Conservation (phyloP, 1,140 invertebrate species). For the Nephotettix cincticeps region DNA sequence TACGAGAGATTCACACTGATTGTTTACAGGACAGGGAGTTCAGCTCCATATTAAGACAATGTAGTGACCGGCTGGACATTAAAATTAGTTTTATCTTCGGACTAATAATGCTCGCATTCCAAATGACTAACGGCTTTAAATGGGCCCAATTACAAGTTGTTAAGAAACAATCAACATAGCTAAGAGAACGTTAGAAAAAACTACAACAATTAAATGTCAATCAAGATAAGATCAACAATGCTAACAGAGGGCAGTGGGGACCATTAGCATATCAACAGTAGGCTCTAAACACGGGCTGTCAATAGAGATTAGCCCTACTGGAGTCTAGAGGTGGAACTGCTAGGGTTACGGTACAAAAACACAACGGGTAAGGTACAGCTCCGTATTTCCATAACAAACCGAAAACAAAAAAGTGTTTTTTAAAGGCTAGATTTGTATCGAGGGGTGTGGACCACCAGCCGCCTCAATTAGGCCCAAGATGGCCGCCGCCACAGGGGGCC, state of each 20-base stretch:
- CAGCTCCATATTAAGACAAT: no score
- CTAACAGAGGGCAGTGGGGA: neutral
- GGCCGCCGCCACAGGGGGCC: conserved; percentile 16
- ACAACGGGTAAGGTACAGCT: neutral
- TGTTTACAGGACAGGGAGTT: no score
- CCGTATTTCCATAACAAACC: conserved; percentile 7
- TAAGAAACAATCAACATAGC: neutral
- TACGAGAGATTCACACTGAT: no score
- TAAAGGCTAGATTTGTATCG: conserved; percentile 14
- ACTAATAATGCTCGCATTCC: no score
- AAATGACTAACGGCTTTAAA: no score
- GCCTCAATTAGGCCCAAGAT: conserved; percentile 15
- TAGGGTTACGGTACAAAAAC: conserved; percentile 8
- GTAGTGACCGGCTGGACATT: no score
- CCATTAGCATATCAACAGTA: conserved; percentile 18
- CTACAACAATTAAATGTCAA: conserved; percentile 6
- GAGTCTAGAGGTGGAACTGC: neutral
- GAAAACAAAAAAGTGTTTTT: conserved; percentile 14
- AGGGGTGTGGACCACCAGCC: conserved; percentile 5
- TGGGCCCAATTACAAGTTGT: neutral
- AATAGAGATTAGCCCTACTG: conserved; percentile 2
- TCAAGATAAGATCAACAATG: conserved; percentile 8
- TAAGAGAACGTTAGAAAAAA: neutral
- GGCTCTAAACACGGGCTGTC: neutral
- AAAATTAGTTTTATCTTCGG: no score